A percentile compares a stretch with the other conserved stretches of the same genome.
phyloP scores from a whole-genome alignment of 1,140 invertebrate species.

The Drosophila persimilis region DNA sequence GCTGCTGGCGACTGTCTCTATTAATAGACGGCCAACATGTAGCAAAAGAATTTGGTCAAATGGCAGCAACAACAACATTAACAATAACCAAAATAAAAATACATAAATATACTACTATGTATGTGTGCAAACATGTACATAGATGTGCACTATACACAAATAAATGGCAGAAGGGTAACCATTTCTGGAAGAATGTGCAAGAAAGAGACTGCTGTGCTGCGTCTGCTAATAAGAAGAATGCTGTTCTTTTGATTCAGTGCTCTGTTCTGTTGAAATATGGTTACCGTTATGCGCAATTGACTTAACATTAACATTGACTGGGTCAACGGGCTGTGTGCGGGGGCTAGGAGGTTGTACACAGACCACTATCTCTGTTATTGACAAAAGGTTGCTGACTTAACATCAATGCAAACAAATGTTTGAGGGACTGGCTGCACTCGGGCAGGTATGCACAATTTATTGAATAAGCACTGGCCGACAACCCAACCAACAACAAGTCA shows the following conservation, averaged over 20 bases:
- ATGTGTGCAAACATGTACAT: conserved; percentile 16
- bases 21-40: conserved; percentile 64
- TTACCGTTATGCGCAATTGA: conserved; percentile 51
- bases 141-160: conserved; percentile 5
- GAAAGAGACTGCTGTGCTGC: too few relatives aligned
- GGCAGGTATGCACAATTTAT: conserved; percentile 41
- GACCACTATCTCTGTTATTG: background rate
- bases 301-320: conserved; percentile 14
- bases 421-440: too few relatives aligned
- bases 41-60: conserved; percentile 65
- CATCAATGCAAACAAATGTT: conserved; percentile 57
- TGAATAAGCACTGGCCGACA: conserved; percentile 24
- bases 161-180: conserved; percentile 15
- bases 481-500: conserved; percentile 7
- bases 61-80: conserved; percentile 45
- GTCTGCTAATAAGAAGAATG: conserved; percentile 30
- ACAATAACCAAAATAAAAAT: conserved; percentile 37
- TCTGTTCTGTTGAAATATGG: conserved; percentile 23
- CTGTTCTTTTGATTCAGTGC: conserved; percentile 4
- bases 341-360: background rate
- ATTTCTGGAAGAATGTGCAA: too few relatives aligned
- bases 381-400: conserved; percentile 19
- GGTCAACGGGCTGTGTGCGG: too few relatives aligned
- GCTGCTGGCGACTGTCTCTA: conserved; percentile 56
- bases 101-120: conserved; percentile 19